Percentiles rank a stretch among this genome's conserved stretches.
phyloP scores from a whole-genome alignment of 2,888 invertebrate species.

The Meghimatium bilineatum region DNA sequence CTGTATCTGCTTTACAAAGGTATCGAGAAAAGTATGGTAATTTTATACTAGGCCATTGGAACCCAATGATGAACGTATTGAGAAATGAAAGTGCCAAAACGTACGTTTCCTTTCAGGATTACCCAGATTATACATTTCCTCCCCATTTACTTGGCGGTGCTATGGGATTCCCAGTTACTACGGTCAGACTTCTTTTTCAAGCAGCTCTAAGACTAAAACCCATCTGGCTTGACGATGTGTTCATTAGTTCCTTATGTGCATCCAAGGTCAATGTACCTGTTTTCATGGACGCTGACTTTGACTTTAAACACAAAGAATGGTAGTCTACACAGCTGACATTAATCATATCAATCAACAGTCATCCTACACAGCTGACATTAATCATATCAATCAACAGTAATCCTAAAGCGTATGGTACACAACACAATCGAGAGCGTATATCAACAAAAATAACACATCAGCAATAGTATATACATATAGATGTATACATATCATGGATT shows the following conservation, averaged over 20 bases:
- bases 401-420: too few relatives aligned
- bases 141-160: constrained; percentile 47
- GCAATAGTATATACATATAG: too few relatives aligned
- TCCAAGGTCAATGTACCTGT: constrained; percentile 15
- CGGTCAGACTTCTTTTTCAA: constrained; percentile 4
- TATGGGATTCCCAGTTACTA: constrained; percentile 15
- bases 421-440: too few relatives aligned
- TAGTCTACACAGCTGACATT: neutral
- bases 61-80: constrained; percentile 52
- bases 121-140: constrained; percentile 61
- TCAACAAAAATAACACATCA: too few relatives aligned
- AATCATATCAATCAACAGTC: too few relatives aligned
- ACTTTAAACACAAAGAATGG: constrained; percentile 28
- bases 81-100: constrained; percentile 51
- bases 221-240: constrained; percentile 27
- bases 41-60: constrained; percentile 62
- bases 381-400: too few relatives aligned
- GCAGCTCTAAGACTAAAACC: constrained; percentile 16
- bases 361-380: too few relatives aligned
- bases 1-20: constrained; percentile 71
- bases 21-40: constrained; percentile 47
- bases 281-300: constrained; percentile 22
- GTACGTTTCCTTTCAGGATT: constrained; percentile 56
- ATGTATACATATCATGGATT: too few relatives aligned
- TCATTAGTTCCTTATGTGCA: constrained; percentile 19